Base-by-base conservation (phyloP, 2,797 vertebrate species). In the Sebastes flavidus region DNA sequence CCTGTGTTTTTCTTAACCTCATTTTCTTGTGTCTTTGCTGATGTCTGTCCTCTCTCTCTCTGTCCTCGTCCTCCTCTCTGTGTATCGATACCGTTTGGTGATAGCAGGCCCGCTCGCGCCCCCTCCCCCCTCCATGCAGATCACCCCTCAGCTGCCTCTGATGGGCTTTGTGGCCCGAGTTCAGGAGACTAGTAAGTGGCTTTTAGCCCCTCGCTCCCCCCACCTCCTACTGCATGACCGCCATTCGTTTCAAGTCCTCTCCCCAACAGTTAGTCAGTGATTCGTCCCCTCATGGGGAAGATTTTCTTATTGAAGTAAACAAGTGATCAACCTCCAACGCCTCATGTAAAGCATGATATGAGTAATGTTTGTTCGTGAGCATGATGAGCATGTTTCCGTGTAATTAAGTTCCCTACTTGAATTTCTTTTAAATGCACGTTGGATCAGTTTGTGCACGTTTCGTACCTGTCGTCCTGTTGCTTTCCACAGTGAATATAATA, bases 141-240 rank as follows among this genome's bases (percentile, higher is more conserved):
- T 99, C 96, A 99, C 98, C 91, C 98, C 98, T 84, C 98, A 99
- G 97, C 97, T 99, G 92, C 98, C 98, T 30, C 96, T 99, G 95
- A 99, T 99, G 98, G 98, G 98, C 96, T 99, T 99, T 96, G 98
- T 98, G 96, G 98, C 98, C 95, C 97, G 98, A 91, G 98, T 99
- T 94, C 98, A 99, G 96, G 98, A 99, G 96, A 99, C 97, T 91
- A 99, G 98, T 99, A 98, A 99, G 98, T 99, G 86, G 82, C 62
- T 78, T 88, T 85, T 63, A 86, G 85, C 84, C 83, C 84, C 79
- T 65, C 55, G 4, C 77, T 32, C 25, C 60, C 36, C 16, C 38
- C 42, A 18, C 77, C 78, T 82, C 65, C 61, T 34, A 73, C 76
- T 90, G 86, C 91, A 86, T 89, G 89, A 79, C 22, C 54, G 1